Conservation (phyloP, 1,140 invertebrate species). For the Formica selysi region DNA sequence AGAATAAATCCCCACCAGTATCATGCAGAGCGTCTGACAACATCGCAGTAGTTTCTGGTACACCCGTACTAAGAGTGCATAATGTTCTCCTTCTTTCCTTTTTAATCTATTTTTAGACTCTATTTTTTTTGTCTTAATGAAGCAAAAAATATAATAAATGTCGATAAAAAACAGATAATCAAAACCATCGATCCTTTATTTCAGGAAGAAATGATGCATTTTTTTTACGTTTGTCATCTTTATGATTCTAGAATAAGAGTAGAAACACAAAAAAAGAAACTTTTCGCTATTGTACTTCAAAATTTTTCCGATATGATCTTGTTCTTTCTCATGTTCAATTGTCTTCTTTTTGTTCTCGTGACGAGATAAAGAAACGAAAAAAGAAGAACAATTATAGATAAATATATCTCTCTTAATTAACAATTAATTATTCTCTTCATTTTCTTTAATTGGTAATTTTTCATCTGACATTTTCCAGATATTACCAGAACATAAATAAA, state of each 20-base stretch:
- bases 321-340: background rate
- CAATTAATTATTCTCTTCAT: no score
- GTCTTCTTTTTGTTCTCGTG: background rate
- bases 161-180: background rate
- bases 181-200: background rate
- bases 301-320: background rate
- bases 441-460: background rate
- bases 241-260: background rate
- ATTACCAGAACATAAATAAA: no score
- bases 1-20: conserved; percentile 35
- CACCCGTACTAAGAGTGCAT: background rate
- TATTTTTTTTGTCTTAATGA: background rate
- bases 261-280: background rate
- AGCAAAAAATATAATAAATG: background rate
- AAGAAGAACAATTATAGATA: background rate
- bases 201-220: background rate
- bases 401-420: background rate
- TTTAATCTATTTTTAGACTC: background rate
- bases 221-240: background rate
- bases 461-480: background rate
- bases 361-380: background rate
- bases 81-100: background rate
- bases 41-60: conserved; percentile 19
- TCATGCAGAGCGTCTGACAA: conserved; percentile 23
- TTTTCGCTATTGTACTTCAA: background rate